phyloP scores from a whole-genome alignment of 1,140 invertebrate genomes.

The Ceratina calcarata region DNA sequence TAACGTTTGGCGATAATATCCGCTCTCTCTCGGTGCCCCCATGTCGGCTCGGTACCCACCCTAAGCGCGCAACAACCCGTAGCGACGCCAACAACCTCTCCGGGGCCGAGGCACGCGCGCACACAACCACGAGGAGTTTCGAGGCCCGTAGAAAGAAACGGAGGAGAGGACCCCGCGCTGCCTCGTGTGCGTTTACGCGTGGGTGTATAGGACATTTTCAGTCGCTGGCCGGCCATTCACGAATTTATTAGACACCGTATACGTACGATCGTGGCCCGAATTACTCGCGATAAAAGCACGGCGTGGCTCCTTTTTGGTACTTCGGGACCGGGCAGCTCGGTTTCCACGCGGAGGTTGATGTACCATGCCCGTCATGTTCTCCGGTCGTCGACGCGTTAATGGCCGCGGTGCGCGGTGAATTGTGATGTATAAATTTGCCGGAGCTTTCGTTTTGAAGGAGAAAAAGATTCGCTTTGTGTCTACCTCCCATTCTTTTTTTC shows the following conservation, averaged over 20 bases:
- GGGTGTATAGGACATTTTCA: conserved; percentile 57
- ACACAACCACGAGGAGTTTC: conserved; percentile 9
- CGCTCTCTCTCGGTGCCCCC: conserved; percentile 70
- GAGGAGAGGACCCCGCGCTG: conserved; percentile 1
- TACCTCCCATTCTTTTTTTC: neutral
- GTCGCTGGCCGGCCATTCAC: conserved; percentile 58
- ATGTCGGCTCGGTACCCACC: conserved; percentile 52
- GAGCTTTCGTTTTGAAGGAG: conserved; percentile 39
- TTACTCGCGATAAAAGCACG: conserved; percentile 63
- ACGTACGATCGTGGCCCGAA: conserved; percentile 61
- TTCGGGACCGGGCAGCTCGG: conserved; percentile 30
- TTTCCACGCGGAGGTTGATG: conserved; percentile 48
- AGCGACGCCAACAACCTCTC: conserved; percentile 54
- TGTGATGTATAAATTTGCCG: conserved; percentile 48
- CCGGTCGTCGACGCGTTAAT: conserved; percentile 50
- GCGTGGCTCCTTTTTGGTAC: conserved; percentile 46
- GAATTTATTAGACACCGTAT: conserved; percentile 63
- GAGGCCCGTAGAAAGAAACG: neutral
- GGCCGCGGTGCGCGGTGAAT: conserved; percentile 44
- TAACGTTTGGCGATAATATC: conserved; percentile 81
- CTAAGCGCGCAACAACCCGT: conserved; percentile 48
- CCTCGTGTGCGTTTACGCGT: conserved; percentile 29
- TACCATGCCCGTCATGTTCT: conserved; percentile 38
- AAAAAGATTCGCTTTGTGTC: conserved; percentile 21
- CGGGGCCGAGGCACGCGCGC: conserved; percentile 31